These are phyloP conservation scores for Zosterops hypoxanthus DNA, from an alignment of 2,113 vertebrate species.

Conservation along the genomic window DNA sequence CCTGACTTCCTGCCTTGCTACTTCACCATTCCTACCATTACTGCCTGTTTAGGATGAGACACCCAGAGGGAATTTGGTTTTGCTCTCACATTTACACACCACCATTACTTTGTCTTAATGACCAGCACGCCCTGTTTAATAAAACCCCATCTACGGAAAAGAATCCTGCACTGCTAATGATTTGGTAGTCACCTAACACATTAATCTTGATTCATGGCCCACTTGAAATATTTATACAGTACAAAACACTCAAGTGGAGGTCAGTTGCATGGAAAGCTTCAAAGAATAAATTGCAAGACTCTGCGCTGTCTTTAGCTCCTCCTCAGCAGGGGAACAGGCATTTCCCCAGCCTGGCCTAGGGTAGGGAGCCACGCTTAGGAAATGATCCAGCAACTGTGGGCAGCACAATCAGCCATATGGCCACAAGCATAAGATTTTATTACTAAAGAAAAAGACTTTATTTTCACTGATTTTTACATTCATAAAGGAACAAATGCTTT, in stretches of 20 bases:
- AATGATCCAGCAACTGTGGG: neutral
- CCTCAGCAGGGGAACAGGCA: neutral
- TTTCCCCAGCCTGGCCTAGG: neutral
- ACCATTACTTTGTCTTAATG: slow-evolving; percentile 28
- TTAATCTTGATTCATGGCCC: neutral
- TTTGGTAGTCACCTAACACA: slow-evolving; percentile 14
- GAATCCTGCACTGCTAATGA: slow-evolving; percentile 38
- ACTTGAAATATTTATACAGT: neutral
- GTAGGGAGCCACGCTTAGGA: neutral
- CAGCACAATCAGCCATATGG: neutral
- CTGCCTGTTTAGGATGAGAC: neutral
- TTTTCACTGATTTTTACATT: neutral
- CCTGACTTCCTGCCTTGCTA: neutral
- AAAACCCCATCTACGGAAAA: slow-evolving; percentile 28
- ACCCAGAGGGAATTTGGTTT: neutral
- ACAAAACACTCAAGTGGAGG: neutral
- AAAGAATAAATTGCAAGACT: neutral
- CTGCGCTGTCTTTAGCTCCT: neutral
- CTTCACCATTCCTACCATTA: neutral
- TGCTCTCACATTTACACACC: slow-evolving; percentile 17
- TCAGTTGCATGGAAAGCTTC: neutral
- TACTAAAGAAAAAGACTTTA: neutral
- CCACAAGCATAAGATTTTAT: neutral
- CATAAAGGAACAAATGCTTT: neutral
- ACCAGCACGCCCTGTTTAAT: slow-evolving; percentile 34